These are phyloP conservation scores for Hyphantria cunea DNA, from an alignment of 1,140 invertebrate genomes.

Conservation along the genomic window DNA sequence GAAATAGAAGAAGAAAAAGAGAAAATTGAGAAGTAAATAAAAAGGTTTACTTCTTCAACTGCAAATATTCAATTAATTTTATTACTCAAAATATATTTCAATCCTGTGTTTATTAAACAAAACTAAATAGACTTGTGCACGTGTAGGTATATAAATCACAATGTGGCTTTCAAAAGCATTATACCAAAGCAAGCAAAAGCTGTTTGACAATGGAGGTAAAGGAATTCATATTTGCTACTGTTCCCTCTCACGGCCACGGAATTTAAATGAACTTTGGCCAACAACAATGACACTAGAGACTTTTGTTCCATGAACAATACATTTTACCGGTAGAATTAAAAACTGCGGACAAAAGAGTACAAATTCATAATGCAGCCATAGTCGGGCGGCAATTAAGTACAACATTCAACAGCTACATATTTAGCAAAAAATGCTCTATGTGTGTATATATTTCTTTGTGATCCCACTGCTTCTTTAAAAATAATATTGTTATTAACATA, in stretches of 20 bases:
- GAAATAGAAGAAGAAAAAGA: no score
- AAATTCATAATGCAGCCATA: conserved; percentile 76
- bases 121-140: conserved; percentile 34
- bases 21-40: no score
- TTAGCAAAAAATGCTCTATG: no score
- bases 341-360: conserved; percentile 73
- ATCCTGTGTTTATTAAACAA: conserved; percentile 17
- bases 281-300: conserved; percentile 76
- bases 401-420: conserved; percentile 3
- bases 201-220: conserved; percentile 71
- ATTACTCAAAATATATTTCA: conserved; percentile 2
- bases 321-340: conserved; percentile 78
- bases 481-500: no score
- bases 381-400: conserved; percentile 49
- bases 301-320: conserved; percentile 77
- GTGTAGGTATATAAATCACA: conserved; percentile 45
- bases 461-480: no score
- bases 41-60: no score
- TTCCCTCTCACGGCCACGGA: conserved; percentile 72
- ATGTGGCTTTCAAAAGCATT: conserved; percentile 61
- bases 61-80: conserved; percentile 16
- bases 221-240: conserved; percentile 78
- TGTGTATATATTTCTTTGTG: no score
- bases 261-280: conserved; percentile 79
- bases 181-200: conserved; percentile 62